Evolutionary conservation across 1,140 invertebrate genomes (phyloP).

Genomic region (Neodiprion pinetum): DNA sequence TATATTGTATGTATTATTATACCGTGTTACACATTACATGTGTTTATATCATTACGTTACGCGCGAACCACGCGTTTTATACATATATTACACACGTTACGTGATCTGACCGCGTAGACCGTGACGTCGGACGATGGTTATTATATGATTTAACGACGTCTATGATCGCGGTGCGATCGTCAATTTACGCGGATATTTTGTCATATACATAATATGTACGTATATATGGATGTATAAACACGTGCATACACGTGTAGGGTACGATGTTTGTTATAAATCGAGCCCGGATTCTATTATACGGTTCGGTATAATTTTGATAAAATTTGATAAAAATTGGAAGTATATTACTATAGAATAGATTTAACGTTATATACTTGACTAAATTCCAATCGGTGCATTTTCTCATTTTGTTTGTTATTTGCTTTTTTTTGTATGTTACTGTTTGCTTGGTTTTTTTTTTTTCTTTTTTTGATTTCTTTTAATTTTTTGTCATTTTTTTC

Average conservation of each 20-base stretch:
- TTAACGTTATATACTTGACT: too few relatives aligned
- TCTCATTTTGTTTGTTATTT: too few relatives aligned
- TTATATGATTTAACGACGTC: neutral
- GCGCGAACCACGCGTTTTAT: neutral
- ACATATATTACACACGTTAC: too few relatives aligned
- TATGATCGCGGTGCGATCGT: neutral
- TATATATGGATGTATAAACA: neutral
- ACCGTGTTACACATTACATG: neutral
- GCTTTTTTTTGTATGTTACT: too few relatives aligned
- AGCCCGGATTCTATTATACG: too few relatives aligned
- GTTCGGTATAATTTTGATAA: too few relatives aligned
- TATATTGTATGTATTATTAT: neutral
- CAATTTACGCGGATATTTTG: neutral
- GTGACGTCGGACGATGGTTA: too few relatives aligned
- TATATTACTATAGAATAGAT: too few relatives aligned
- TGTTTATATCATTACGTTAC: neutral
- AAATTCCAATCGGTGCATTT: too few relatives aligned
- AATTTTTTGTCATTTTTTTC: constrained; percentile 13
- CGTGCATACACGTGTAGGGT: neutral
- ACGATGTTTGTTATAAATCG: too few relatives aligned
- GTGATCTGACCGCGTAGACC: too few relatives aligned
- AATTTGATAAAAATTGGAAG: too few relatives aligned
- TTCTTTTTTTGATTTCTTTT: constrained; percentile 8
- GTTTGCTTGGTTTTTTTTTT: neutral
- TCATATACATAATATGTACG: neutral